Percentiles rank a stretch among this genome's conserved stretches.
These are phyloP conservation scores for Ellobium chinense DNA, from an alignment of 2,888 invertebrate species.

Conservation along the genomic window DNA sequence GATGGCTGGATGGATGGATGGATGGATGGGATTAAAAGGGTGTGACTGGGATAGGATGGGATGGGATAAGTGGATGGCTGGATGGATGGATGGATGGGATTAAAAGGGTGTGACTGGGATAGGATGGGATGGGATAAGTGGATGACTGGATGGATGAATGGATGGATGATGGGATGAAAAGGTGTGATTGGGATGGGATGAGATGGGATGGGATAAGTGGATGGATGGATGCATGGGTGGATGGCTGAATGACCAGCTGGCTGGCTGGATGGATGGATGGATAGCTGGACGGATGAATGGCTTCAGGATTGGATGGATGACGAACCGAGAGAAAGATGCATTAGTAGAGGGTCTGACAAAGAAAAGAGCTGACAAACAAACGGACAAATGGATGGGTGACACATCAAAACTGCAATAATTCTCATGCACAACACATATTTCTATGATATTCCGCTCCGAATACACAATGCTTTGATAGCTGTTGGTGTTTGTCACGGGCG, in stretches of 20 bases:
- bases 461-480: too few relatives aligned
- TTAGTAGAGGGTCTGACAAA: neutral
- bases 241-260: too few relatives aligned
- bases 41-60: too few relatives aligned
- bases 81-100: conserved; percentile 18
- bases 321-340: neutral
- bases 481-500: too few relatives aligned
- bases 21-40: neutral
- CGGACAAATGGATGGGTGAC: neutral
- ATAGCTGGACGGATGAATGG: neutral
- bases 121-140: too few relatives aligned
- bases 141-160: conserved; percentile 28
- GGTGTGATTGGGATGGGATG: too few relatives aligned
- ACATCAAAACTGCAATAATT: neutral
- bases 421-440: too few relatives aligned
- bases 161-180: neutral
- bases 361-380: neutral
- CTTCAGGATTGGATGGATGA: neutral
- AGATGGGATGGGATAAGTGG: too few relatives aligned
- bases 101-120: too few relatives aligned
- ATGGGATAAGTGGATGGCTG: conserved; percentile 26
- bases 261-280: neutral
- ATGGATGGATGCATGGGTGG: conserved; percentile 35
- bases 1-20: neutral
- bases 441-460: too few relatives aligned